Evolutionary conservation across 2,888 invertebrate species (phyloP).

Genomic region (Thecophora atra): DNA sequence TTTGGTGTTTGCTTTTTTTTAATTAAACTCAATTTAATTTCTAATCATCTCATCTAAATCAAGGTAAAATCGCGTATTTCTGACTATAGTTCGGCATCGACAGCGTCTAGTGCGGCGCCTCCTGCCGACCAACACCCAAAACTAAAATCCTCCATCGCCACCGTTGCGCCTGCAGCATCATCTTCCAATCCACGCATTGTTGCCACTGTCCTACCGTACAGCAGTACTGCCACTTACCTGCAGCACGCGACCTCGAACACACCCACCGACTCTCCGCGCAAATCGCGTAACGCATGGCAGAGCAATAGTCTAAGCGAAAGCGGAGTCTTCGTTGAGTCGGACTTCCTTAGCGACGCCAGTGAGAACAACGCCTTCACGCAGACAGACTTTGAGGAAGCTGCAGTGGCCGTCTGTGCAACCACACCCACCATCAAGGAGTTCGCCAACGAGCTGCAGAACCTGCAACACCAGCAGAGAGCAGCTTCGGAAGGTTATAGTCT

Average conservation of each 20-base stretch:
- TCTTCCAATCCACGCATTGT: constrained; percentile 66
- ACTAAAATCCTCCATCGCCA: constrained; percentile 22
- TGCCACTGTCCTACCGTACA: constrained; percentile 74
- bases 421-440: constrained; percentile 65
- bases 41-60: constrained; percentile 33
- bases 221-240: constrained; percentile 50
- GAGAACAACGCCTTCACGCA: constrained; percentile 57
- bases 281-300: constrained; percentile 54
- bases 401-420: constrained; percentile 38
- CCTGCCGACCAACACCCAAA: constrained; percentile 27
- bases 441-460: constrained; percentile 71
- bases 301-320: constrained; percentile 75
- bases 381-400: constrained; percentile 69
- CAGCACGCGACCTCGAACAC: constrained; percentile 52
- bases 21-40: too few species aligned
- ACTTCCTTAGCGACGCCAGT: constrained; percentile 51
- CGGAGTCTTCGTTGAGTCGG: constrained; percentile 77
- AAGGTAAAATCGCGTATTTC: constrained; percentile 58
- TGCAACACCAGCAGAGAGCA: constrained; percentile 68
- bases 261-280: constrained; percentile 65
- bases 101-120: constrained; percentile 48
- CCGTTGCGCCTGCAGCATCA: constrained; percentile 35
- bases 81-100: constrained; percentile 54
- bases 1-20: constrained; percentile 37
- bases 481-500: neutral